Evolutionary conservation across 1,140 invertebrate genomes (phyloP).

Genomic region (Macrobrachium rosenbergii): DNA sequence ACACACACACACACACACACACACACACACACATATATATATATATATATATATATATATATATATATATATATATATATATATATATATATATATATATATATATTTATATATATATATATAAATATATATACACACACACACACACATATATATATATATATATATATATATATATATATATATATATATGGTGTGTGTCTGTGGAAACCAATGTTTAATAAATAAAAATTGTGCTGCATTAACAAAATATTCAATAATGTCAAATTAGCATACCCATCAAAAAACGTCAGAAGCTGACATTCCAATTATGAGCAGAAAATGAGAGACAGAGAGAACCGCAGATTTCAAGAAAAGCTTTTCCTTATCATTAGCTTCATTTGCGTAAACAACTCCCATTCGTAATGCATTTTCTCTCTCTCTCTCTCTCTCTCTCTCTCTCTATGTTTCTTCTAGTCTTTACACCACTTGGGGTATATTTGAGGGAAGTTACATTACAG

Average conservation of each 20-base stretch:
- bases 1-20: no score
- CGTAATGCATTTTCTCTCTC: not conserved
- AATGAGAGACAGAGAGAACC: constrained; percentile 45
- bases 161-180: no score
- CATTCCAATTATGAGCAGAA: not conserved
- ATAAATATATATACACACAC: not conserved
- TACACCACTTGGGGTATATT: not conserved
- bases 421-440: constrained; percentile 34
- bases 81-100: constrained; percentile 28
- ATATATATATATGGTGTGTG: no score
- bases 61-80: constrained; percentile 32
- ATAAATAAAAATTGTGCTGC: not conserved
- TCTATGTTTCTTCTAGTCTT: constrained; percentile 6
- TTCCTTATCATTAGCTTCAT: not conserved
- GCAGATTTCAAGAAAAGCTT: no score
- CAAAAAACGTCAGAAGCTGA: not conserved
- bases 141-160: not conserved
- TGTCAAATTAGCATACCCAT: not conserved
- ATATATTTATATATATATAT: not conserved
- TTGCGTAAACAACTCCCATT: not conserved
- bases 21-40: constrained; percentile 15
- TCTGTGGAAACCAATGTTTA: not conserved
- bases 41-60: constrained; percentile 30
- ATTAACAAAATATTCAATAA: not conserved
- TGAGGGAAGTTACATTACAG: not conserved